Evolutionary conservation across 2,113 vertebrate genomes (phyloP).

Genomic region (Dissostichus mawsoni): DNA sequence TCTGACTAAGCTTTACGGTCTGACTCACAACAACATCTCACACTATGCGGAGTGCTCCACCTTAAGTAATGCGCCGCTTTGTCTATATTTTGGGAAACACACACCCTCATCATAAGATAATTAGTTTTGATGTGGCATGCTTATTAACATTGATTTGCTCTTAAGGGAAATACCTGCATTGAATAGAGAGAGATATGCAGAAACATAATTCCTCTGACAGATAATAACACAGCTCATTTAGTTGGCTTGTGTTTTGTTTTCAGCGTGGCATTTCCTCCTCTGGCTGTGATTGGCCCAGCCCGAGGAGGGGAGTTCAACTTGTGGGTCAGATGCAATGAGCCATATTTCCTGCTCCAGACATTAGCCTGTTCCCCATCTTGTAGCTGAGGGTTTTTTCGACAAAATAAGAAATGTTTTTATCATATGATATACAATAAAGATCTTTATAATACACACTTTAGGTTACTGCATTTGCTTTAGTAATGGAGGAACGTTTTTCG

Average conservation of each 20-base stretch:
- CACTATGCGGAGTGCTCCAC: constrained; percentile 5
- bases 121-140: constrained; percentile 14
- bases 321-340: constrained; percentile 26
- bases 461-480: constrained; percentile 12
- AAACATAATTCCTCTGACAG: constrained; percentile 14
- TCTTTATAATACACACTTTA: not conserved
- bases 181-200: not conserved
- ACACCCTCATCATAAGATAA: constrained; percentile 18
- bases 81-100: constrained; percentile 31
- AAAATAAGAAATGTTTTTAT: constrained; percentile 1
- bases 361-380: constrained; percentile 1
- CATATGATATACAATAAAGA: not conserved
- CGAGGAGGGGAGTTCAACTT: constrained; percentile 12
- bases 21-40: constrained; percentile 26
- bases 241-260: constrained; percentile 36
- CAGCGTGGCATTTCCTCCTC: constrained; percentile 47
- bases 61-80: constrained; percentile 13
- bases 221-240: constrained; percentile 21
- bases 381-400: not conserved
- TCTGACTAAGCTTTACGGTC: not conserved
- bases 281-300: not conserved
- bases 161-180: constrained; percentile 2
- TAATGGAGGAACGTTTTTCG: constrained; percentile 22
- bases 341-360: constrained; percentile 29
- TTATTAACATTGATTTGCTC: not conserved